Evolutionary conservation across 2,888 invertebrate species (phyloP), one percentile per base, ranked within the genome.

Genomic region (Lepidochitona cinerea): DNA sequence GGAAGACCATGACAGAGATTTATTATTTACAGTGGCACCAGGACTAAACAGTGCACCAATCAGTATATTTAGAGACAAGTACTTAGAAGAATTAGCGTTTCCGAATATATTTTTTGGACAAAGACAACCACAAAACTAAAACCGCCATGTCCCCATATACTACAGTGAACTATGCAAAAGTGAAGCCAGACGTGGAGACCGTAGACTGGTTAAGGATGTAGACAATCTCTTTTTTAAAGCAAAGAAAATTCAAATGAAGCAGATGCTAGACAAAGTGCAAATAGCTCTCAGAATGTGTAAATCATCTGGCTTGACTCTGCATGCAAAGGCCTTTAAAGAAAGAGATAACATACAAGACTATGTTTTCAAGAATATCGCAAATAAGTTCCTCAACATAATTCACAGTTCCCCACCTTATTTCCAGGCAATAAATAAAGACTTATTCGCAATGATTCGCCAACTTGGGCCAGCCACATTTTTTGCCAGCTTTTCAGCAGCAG

Each of bases 201-300:
- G 77, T 64, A 36, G 75, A 59, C 70, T 68, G 41, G 75, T 78
- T 59, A 23, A 12, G 1, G 52, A 4, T n/a, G 64, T 77, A 26
- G 71, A 71, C 73, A 80, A 78, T 59, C 18, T 80, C 3, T 80
- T 80, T 70, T 80, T 78, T 29, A 76, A 78, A 70, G 68, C 72
- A 12, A 79, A 76, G 71, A 80, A 75, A 36, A 59, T 76, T 7
- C 78, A 80, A 67, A 75, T 75, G 72, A 80, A 78, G 29, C 59
- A 59, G n/a, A 59, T 59, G n/a, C 29, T 59, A 59, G 59, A 59
- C 29, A 59, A 59, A 59, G 59, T 29, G 9, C n/a, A 29, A 26
- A 59, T 59, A 29, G n/a, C 23, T 23, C 29, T 59, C 23, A 59
- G 59, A 23, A 59, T 14, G 29, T 64, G 67, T 12, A 41, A 41